Conservation (phyloP, 2,113 vertebrate genomes). For the Lepidothrix coronata region DNA sequence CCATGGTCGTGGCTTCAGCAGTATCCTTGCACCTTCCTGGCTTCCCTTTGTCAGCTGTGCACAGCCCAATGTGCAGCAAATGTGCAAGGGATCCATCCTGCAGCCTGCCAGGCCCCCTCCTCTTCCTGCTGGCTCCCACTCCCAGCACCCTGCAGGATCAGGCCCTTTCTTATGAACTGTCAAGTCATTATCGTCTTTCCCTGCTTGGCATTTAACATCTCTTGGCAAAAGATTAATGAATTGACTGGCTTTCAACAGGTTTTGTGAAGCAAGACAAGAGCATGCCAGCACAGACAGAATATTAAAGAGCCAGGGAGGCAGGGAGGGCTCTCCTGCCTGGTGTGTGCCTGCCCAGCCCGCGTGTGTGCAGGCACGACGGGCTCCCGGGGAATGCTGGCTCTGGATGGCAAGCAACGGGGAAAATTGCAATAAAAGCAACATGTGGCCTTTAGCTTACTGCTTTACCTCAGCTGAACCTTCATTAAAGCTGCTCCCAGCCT, state of each 20-base stretch:
- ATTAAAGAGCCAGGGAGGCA: neutral
- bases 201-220: slow-evolving; percentile 26
- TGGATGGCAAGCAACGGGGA: neutral
- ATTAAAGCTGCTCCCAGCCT: neutral
- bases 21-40: accelerated
- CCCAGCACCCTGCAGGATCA: slow-evolving; percentile 6
- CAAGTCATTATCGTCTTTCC: slow-evolving; percentile 37
- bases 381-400: slow-evolving; percentile 41
- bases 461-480: slow-evolving; percentile 54
- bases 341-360: slow-evolving; percentile 12
- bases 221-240: slow-evolving; percentile 69
- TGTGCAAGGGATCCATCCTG: neutral
- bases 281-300: slow-evolving; percentile 46
- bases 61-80: neutral
- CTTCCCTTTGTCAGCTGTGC: neutral
- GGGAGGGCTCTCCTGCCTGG: slow-evolving; percentile 27
- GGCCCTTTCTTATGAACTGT: slow-evolving; percentile 20
- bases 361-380: slow-evolving; percentile 48
- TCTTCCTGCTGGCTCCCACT: neutral
- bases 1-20: neutral
- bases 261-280: slow-evolving; percentile 62
- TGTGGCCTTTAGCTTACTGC: slow-evolving; percentile 56
- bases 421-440: slow-evolving; percentile 59
- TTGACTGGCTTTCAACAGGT: slow-evolving; percentile 63
- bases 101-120: neutral